A percentile compares a stretch with the other conserved stretches of the same genome.
These are phyloP conservation scores for Pantelozetes paolii DNA, from an alignment of 2,888 invertebrate genomes.

Conservation along the genomic window DNA sequence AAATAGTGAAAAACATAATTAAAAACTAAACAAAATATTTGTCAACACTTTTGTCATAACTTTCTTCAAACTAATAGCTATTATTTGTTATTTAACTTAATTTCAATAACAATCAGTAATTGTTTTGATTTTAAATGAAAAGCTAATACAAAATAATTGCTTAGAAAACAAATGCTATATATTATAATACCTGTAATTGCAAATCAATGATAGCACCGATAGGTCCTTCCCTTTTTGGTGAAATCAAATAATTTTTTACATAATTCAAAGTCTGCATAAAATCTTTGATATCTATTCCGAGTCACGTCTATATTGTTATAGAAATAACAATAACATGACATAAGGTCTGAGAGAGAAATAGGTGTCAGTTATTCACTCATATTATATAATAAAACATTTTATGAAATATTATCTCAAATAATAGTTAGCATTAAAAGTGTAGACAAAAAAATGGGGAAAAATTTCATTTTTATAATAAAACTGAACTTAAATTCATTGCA, in stretches of 20 bases:
- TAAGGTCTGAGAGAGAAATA: constrained; percentile 5
- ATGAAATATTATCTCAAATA: constrained; percentile 17
- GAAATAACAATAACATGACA: constrained; percentile 13
- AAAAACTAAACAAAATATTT: too few relatives aligned
- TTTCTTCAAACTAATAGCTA: too few relatives aligned
- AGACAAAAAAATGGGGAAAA: neutral
- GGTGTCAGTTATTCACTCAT: constrained; percentile 3
- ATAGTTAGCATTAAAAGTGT: neutral
- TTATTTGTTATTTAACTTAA: too few relatives aligned
- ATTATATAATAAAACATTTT: neutral
- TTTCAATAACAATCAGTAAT: too few relatives aligned
- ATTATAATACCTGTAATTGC: too few relatives aligned
- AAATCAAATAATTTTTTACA: neutral
- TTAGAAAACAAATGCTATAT: too few relatives aligned
- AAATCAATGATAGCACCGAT: too few relatives aligned
- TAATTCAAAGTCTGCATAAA: neutral
- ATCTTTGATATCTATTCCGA: constrained; percentile 13
- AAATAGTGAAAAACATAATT: too few relatives aligned
- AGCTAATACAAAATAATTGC: too few relatives aligned
- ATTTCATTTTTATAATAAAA: neutral
- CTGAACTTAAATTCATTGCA: neutral
- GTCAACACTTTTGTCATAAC: too few relatives aligned
- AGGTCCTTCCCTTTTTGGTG: neutral
- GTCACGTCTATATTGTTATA: neutral
- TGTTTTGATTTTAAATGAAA: too few relatives aligned